These are phyloP conservation scores for Pangasius krempfi DNA, from an alignment of 2,797 vertebrate species.

Conservation along the genomic window DNA sequence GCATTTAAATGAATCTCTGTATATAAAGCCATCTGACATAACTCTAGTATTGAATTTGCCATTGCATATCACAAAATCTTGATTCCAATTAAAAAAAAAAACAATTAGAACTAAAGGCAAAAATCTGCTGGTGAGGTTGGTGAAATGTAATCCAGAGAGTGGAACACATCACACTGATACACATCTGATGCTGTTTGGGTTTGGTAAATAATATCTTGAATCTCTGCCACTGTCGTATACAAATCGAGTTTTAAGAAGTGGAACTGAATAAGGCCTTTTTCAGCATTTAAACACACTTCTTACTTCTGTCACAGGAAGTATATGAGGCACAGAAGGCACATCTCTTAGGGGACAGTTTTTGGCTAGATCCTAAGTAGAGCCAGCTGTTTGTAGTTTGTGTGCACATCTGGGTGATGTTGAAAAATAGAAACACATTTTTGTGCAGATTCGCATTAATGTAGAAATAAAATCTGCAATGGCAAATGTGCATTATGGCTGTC, in stretches of 20 bases:
- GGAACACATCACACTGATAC: conserved; percentile 1
- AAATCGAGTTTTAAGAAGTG: conserved; percentile 15
- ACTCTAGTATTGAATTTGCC: background rate
- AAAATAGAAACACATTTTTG: background rate
- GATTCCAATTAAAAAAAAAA: conserved; percentile 9
- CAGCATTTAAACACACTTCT: conserved; percentile 22
- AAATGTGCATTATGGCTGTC: background rate
- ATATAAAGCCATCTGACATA: background rate
- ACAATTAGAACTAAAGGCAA: background rate
- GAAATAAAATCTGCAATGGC: background rate
- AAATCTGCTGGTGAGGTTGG: background rate
- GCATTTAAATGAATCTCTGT: background rate
- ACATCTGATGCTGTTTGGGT: background rate
- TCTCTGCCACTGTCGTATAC: conserved; percentile 17
- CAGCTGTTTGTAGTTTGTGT: conserved; percentile 36
- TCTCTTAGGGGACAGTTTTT: conserved; percentile 48
- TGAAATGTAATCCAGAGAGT: background rate
- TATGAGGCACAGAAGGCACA: conserved; percentile 31
- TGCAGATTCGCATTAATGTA: background rate
- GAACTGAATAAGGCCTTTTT: conserved; percentile 12
- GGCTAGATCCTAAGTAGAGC: conserved; percentile 47
- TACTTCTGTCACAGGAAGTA: conserved; percentile 31
- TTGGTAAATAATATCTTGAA: conserved; percentile 31
- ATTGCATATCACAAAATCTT: background rate
- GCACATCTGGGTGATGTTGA: background rate